phyloP scores from a whole-genome alignment of 2,797 vertebrate species.

The Nothura maculosa region DNA sequence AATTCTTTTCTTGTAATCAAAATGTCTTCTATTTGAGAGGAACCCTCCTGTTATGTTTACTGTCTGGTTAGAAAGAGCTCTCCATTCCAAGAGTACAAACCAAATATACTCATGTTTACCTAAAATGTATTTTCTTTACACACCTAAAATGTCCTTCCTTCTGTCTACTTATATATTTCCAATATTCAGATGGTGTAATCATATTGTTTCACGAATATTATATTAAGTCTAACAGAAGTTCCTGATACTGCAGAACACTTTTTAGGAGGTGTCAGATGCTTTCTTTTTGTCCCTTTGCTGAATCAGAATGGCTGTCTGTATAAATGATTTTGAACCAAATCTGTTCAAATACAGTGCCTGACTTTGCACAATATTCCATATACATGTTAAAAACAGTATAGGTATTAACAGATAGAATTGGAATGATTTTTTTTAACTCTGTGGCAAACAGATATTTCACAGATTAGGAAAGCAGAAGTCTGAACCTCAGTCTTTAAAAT shows the following conservation, averaged over 20 bases:
- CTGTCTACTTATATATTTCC: not conserved
- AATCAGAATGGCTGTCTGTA: not conserved
- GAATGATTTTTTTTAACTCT: not conserved
- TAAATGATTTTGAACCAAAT: not conserved
- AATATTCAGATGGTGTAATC: not conserved
- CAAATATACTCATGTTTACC: not conserved
- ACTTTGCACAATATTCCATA: not conserved
- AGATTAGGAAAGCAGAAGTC: not conserved
- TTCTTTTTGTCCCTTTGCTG: not conserved
- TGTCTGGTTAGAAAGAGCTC: not conserved
- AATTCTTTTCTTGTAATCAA: not conserved
- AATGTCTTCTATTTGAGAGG: not conserved
- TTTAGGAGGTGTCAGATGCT: not conserved
- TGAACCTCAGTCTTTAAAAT: constrained; percentile 20
- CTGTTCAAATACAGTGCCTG: not conserved
- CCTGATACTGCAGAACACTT: not conserved
- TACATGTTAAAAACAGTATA: not conserved
- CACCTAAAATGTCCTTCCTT: not conserved
- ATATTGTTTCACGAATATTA: not conserved
- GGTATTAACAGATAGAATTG: not conserved
- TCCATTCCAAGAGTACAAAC: not conserved
- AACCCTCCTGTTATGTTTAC: not conserved
- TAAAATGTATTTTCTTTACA: not conserved
- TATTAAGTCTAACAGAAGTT: not conserved
- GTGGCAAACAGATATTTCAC: not conserved